phyloP scores from a whole-genome alignment of 1,140 invertebrate species.

The Maconellicoccus hirsutus region DNA sequence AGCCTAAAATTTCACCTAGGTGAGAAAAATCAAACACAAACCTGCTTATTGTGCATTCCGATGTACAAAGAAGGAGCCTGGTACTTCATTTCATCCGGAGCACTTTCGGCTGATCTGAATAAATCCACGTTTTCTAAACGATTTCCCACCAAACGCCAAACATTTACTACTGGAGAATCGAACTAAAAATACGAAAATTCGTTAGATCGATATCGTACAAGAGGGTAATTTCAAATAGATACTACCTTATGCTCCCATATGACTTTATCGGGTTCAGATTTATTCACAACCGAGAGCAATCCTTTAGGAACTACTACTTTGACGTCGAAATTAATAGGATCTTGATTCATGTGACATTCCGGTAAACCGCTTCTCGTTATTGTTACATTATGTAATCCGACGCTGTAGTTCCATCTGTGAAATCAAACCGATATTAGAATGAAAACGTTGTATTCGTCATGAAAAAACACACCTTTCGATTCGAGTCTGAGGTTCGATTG shows the following conservation, averaged over 20 bases:
- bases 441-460: background rate
- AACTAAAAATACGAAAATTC: constrained; percentile 43
- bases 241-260: constrained; percentile 60
- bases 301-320: constrained; percentile 63
- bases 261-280: constrained; percentile 40
- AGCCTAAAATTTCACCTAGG: background rate
- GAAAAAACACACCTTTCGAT: constrained; percentile 52
- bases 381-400: constrained; percentile 71
- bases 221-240: background rate
- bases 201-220: background rate
- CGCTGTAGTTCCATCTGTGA: constrained; percentile 87
- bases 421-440: background rate
- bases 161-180: constrained; percentile 66
- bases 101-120: constrained; percentile 42
- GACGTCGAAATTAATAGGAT: constrained; percentile 43
- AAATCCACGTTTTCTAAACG: constrained; percentile 59
- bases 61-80: constrained; percentile 60
- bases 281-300: constrained; percentile 49
- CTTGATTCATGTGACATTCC: constrained; percentile 34
- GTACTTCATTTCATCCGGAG: constrained; percentile 25
- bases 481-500: constrained; percentile 69
- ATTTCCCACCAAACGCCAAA: constrained; percentile 58
- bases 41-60: constrained; percentile 72
- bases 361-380: constrained; percentile 34
- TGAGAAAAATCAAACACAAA: background rate